These are phyloP conservation scores for Fregata magnificens DNA, from an alignment of 2,113 vertebrate genomes.

Conservation along the genomic window DNA sequence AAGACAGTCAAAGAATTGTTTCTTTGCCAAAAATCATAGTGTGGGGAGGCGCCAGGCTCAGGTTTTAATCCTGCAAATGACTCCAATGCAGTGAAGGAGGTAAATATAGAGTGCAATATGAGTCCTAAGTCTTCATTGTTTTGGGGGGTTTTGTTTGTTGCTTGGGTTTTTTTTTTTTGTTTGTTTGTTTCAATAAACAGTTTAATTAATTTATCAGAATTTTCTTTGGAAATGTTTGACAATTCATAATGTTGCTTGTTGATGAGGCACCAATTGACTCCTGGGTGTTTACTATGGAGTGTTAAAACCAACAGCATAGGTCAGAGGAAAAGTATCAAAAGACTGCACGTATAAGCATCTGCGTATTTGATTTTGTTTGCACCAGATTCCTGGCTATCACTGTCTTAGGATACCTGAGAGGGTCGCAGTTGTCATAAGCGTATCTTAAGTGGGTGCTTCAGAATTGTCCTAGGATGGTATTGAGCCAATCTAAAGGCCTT, in stretches of 20 bases:
- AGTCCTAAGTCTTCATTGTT: background rate
- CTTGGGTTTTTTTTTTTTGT: background rate
- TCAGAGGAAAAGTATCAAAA: background rate
- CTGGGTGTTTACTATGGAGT: background rate
- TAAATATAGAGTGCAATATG: constrained; percentile 31
- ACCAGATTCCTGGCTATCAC: background rate
- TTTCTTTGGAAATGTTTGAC: background rate
- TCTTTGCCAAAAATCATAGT: constrained; percentile 10
- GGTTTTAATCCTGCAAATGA: constrained; percentile 1
- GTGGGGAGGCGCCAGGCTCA: constrained; percentile 3
- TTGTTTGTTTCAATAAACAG: background rate
- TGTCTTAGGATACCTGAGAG: background rate
- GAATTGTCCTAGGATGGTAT: background rate
- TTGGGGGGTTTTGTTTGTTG: background rate
- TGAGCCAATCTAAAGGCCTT: background rate
- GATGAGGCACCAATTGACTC: background rate
- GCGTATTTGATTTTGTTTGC: background rate
- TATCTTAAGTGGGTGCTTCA: background rate
- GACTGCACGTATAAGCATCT: background rate
- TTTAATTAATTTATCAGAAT: background rate
- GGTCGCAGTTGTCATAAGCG: background rate
- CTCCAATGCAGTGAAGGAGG: background rate
- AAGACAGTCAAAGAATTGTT: constrained; percentile 43
- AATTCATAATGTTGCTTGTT: background rate
- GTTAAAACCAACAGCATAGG: background rate